Percentiles rank a stretch among this genome's conserved stretches.
Conservation (phyloP, 2,797 vertebrate species). For the Apogon talboti region DNA sequence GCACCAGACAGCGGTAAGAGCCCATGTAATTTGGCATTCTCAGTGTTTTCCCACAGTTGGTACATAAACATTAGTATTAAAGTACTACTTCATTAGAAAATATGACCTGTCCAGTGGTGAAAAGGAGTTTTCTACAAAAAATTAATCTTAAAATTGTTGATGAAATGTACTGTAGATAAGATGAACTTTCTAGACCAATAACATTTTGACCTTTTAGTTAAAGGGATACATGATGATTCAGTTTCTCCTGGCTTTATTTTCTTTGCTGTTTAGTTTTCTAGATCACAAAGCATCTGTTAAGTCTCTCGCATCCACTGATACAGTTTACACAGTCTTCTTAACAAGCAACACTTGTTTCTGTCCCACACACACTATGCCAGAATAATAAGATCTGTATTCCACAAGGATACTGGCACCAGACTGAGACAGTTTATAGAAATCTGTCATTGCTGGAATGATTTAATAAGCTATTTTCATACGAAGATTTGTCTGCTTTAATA, state of each 20-base stretch:
- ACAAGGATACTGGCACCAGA: constrained; percentile 36
- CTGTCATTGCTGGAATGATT: constrained; percentile 32
- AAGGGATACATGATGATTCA: constrained; percentile 5
- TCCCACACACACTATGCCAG: constrained; percentile 26
- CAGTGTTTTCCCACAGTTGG: background rate
- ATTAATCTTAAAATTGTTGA: background rate
- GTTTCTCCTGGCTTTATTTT: background rate
- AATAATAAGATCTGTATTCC: constrained; percentile 25
- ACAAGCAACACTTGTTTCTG: constrained; percentile 23
- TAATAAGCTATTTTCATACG: constrained; percentile 6
- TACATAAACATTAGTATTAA: background rate
- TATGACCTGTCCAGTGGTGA: background rate
- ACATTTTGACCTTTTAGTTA: background rate
- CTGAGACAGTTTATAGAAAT: constrained; percentile 43
- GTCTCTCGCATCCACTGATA: constrained; percentile 14
- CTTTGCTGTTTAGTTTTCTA: background rate
- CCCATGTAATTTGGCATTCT: background rate
- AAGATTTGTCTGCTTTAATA: constrained; percentile 29
- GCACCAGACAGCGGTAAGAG: constrained; percentile 89
- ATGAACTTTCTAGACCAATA: background rate
- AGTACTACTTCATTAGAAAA: constrained; percentile 1
- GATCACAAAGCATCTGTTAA: background rate
- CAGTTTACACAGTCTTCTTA: constrained; percentile 3
- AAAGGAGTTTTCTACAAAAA: background rate
- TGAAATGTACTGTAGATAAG: background rate